phyloP scores from a whole-genome alignment of 1,140 invertebrate species.

The Meloidogyne exigua region DNA sequence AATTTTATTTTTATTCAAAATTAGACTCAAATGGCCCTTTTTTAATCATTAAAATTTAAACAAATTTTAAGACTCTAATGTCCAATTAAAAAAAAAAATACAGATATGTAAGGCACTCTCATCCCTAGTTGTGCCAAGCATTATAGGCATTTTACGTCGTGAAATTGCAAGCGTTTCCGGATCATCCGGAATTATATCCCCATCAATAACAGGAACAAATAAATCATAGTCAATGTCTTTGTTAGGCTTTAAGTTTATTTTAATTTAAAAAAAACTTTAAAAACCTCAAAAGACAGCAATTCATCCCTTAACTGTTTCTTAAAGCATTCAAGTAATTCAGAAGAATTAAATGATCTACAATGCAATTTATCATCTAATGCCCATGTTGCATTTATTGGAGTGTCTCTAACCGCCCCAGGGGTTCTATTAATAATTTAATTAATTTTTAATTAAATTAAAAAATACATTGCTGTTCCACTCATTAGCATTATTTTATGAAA shows the following conservation, averaged over 20 bases:
- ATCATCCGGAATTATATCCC: conserved; percentile 54
- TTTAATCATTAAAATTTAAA: no score
- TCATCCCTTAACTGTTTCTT: conserved; percentile 61
- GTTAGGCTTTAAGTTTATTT: background rate
- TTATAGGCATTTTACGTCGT: conserved; percentile 54
- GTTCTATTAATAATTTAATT: conserved; percentile 60
- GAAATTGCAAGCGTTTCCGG: conserved; percentile 55
- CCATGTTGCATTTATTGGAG: conserved; percentile 63
- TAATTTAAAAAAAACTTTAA: conserved; percentile 16
- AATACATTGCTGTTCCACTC: conserved; percentile 79
- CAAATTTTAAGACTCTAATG: no score
- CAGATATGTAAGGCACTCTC: conserved; percentile 56
- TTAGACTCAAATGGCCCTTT: background rate
- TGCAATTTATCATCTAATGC: conserved; percentile 54
- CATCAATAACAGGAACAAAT: conserved; percentile 62
- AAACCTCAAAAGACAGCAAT: conserved; percentile 56
- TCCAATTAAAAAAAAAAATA: conserved; percentile 29
- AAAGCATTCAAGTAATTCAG: conserved; percentile 61
- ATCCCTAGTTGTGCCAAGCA: conserved; percentile 55
- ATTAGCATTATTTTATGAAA: conserved; percentile 90
- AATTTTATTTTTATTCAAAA: conserved; percentile 8
- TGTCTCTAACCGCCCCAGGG: conserved; percentile 71
- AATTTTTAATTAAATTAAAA: background rate
- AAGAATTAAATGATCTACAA: conserved; percentile 61
- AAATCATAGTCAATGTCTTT: conserved; percentile 53